phyloP scores from a whole-genome alignment of 2,888 invertebrate species.

The Diadegma fenestrale region DNA sequence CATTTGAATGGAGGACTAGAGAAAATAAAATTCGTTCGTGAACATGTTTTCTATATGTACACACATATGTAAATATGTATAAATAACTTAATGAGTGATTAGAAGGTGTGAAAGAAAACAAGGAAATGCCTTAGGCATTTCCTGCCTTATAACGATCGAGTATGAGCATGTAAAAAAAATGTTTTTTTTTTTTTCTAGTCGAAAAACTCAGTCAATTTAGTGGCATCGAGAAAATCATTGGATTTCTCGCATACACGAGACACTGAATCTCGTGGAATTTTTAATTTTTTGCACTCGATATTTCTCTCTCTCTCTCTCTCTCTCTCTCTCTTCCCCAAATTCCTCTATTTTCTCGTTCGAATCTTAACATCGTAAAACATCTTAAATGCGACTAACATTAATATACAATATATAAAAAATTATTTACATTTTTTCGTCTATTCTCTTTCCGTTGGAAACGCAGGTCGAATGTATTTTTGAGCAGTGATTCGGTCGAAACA shows the following conservation, averaged over 20 bases:
- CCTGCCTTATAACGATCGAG: conserved; percentile 43
- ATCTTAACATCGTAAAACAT: conserved; percentile 67
- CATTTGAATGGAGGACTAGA: conserved; percentile 63
- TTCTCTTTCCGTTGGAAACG: conserved; percentile 57
- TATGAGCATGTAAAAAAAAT: background rate
- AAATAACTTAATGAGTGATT: conserved; percentile 68
- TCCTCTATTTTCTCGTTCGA: conserved; percentile 49
- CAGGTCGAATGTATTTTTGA: conserved; percentile 65
- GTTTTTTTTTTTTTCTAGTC: conserved; percentile 4
- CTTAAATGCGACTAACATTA: conserved; percentile 69
- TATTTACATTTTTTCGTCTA: conserved; percentile 64
- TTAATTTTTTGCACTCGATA: conserved; percentile 49
- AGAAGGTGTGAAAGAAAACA: conserved; percentile 32
- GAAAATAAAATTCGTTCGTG: conserved; percentile 61
- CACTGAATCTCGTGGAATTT: conserved; percentile 29
- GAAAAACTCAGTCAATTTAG: conserved; percentile 41
- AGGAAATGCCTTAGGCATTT: conserved; percentile 61
- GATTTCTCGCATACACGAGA: conserved; percentile 29
- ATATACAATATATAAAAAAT: conserved; percentile 70
- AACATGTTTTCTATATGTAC: conserved; percentile 45
- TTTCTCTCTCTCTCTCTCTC: conserved; percentile 17
- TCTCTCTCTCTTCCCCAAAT: conserved; percentile 44
- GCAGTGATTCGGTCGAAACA: conserved; percentile 52
- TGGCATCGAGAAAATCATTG: conserved; percentile 31
- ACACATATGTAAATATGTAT: conserved; percentile 51